Conservation (phyloP, 1,140 invertebrate species). For the Calephelis virginiensis region DNA sequence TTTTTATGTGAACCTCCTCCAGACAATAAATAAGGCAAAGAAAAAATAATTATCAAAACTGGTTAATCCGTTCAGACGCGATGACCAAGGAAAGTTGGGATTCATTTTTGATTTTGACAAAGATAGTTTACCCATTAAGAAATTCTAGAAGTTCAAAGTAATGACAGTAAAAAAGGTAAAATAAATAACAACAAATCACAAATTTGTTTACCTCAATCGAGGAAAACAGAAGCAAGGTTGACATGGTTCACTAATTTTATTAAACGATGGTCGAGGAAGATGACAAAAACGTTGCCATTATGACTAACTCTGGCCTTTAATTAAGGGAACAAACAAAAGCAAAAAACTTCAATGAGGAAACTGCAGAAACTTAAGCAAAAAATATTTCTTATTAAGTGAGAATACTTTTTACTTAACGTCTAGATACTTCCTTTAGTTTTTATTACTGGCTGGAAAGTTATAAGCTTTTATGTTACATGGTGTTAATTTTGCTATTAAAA, state of each 20-base stretch:
- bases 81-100: too few relatives aligned
- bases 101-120: too few relatives aligned
- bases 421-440: neutral
- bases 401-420: neutral
- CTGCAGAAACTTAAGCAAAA: neutral
- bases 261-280: conserved; percentile 14
- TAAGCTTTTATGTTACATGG: too few relatives aligned
- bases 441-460: neutral
- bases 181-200: conserved; percentile 7
- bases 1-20: too few relatives aligned
- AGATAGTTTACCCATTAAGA: too few relatives aligned
- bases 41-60: too few relatives aligned
- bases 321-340: conserved; percentile 2
- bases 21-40: too few relatives aligned
- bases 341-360: conserved; percentile 9
- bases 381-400: conserved; percentile 3
- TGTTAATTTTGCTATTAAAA: too few relatives aligned
- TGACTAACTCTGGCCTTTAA: conserved; percentile 1
- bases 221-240: conserved; percentile 14
- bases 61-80: too few relatives aligned
- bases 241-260: conserved; percentile 10
- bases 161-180: too few relatives aligned
- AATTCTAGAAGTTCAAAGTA: too few relatives aligned
- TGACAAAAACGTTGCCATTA: conserved; percentile 3
- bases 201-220: conserved; percentile 9